Percentiles rank a stretch among this genome's conserved stretches.
phyloP scores from a whole-genome alignment of 2,888 invertebrate species.

The Agapostemon virescens region DNA sequence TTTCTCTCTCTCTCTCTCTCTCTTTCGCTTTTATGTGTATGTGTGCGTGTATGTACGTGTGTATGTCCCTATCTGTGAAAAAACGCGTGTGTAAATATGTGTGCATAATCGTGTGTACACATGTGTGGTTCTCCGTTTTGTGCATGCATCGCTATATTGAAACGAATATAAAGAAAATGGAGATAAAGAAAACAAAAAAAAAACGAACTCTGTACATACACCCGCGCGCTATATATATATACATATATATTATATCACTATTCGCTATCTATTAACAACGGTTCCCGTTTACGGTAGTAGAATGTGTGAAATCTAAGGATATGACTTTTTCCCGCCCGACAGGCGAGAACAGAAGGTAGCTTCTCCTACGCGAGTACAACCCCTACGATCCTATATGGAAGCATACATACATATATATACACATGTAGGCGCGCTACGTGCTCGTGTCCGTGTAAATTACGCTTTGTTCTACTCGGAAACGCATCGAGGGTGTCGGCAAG shows the following conservation, averaged over 20 bases:
- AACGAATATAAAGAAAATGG: not conserved
- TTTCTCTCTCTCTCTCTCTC: no score
- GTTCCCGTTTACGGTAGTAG: conserved; percentile 16
- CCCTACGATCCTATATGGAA: conserved; percentile 69
- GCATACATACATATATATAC: conserved; percentile 63
- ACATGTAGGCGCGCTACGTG: conserved; percentile 54
- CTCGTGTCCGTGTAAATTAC: conserved; percentile 18
- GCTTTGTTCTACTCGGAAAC: not conserved
- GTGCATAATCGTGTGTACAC: conserved; percentile 1
- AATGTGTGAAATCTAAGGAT: conserved; percentile 66
- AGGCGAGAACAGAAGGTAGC: conserved; percentile 40
- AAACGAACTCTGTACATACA: conserved; percentile 34
- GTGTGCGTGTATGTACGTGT: conserved; percentile 30
- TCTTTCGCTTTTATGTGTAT: no score
- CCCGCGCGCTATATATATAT: conserved; percentile 37
- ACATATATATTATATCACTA: conserved; percentile 11
- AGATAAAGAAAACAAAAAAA: conserved; percentile 1
- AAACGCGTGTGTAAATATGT: conserved; percentile 7
- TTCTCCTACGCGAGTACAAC: conserved; percentile 50
- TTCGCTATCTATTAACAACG: conserved; percentile 29
- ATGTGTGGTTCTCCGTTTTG: conserved; percentile 25
- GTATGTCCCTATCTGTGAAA: not conserved
- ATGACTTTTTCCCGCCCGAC: conserved; percentile 68
- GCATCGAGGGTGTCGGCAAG: not conserved
- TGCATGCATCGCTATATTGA: conserved; percentile 32